Conservation (phyloP, 2,888 invertebrate genomes). For the Malthinus flaveolus region DNA sequence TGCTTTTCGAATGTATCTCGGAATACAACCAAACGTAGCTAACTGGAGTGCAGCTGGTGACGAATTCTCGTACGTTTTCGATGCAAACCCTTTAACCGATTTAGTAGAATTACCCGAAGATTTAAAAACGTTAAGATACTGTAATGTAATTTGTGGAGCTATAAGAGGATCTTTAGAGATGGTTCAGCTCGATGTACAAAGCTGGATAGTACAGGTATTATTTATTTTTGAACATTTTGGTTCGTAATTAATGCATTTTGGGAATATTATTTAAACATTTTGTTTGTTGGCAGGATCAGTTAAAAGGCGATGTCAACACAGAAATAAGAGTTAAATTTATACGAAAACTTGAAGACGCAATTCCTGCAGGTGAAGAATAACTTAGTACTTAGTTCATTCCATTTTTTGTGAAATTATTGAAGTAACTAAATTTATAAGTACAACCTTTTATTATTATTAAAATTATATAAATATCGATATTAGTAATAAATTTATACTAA, state of each 20-base stretch:
- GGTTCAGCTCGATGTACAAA: constrained; percentile 95
- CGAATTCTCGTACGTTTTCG: constrained; percentile 95
- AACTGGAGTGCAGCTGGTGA: constrained; percentile 95
- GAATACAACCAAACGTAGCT: constrained; percentile 88
- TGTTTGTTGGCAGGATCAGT: constrained; percentile 72
- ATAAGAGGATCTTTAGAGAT: constrained; percentile 96
- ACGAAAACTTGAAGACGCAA: constrained; percentile 93
- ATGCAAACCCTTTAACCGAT: constrained; percentile 94
- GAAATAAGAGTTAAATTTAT: constrained; percentile 95
- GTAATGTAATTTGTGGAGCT: constrained; percentile 88
- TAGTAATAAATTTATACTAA: background rate
- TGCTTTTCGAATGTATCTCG: constrained; percentile 81
- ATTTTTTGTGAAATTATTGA: constrained; percentile 8
- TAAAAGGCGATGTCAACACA: constrained; percentile 92
- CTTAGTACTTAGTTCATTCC: constrained; percentile 19
- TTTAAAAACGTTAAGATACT: constrained; percentile 83
- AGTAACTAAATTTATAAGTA: background rate
- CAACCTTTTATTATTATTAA: background rate
- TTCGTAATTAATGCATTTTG: background rate
- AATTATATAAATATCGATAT: background rate
- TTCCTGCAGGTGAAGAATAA: constrained; percentile 98
- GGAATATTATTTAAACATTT: constrained; percentile 4
- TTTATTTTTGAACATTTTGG: no score
- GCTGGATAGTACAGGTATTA: constrained; percentile 80
- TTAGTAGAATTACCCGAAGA: constrained; percentile 94